Evolutionary conservation across 2,797 vertebrate species (phyloP), one percentile per base, ranked within the genome.

Genomic region (Pygocentrus nattereri): DNA sequence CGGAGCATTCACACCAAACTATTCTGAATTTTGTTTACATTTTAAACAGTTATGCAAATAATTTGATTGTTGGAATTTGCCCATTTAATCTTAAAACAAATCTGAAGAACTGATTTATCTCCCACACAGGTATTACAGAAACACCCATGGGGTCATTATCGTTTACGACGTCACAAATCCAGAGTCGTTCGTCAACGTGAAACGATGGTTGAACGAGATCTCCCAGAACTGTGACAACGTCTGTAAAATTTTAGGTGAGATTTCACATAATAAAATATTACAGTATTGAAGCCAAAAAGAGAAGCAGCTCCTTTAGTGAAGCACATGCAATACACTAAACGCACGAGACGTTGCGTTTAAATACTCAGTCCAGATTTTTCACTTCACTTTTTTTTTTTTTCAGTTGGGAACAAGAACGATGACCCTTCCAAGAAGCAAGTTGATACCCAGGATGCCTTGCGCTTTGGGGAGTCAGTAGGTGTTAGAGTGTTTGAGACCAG

Each of bases 361-460:
- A 11, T 38, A 3, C 19, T 41, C 19, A 68, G 10, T 19, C 19
- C 52, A 69, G 21, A 21, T 4, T 1, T 7, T 49, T 30, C 41
- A 44, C 0, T 44, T 44, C 12, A 10, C 12, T 52, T 52, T 4
- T 2, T 4, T 64, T 18, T 31, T 5, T 34, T 81, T 34, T 79
- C 85, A 97, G 96, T 96, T 86, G 96, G 96, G 65, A 97, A 96
- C 90, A 96, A 97, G 81, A 95, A 91, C 1, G 96, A 97, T 3
- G 95, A 96, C 86, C 93, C 95, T 0, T 78, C 92, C 44, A 91
- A 90, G 88, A 95, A 90, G 62, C 92, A 91, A 71, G 95, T 97
- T 89, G 94, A 96, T 5, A 86, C 90, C 2, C 91, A 93, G 30
- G 96, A 96, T 38, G 95, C 95, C 0, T 1, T 89, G 85, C 90